Base-by-base conservation (phyloP, 2,888 invertebrate genomes). In the Hyles lineata region DNA sequence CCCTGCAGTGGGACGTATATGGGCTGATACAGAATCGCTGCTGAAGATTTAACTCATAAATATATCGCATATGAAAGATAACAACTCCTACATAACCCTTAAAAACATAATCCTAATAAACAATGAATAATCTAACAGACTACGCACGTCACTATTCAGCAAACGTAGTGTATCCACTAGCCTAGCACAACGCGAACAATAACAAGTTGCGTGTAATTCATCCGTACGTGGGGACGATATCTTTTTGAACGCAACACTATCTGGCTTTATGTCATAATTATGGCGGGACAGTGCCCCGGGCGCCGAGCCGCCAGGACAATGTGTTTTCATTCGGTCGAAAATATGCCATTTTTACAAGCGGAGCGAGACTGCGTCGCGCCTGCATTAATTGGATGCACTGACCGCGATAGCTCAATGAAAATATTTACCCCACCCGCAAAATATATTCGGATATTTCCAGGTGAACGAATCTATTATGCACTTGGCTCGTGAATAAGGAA, bases 301-400 rank as follows among this genome's bases (percentile, higher is more conserved):
- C 76, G 78, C 61, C 74, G 74, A 74, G 71, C 76, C 73, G 70
- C 70, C 63, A 74, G 76, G 77, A 82, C 82, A 82, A 86, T 87
- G 83, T 83, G 85, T 85, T 85, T 84, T 82, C 84, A 87, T 83
- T 83, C 80, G 74, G 76, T 74, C 74, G 80, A 85, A 85, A 85
- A 86, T 80, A 82, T 76, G 80, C 77, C 79, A 87, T 89, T 91
- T 90, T 91, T 89, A 87, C 84, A 87, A 85, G 84, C 84, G 83
- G 76, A 74, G 77, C 81, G 79, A 86, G 82, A 85, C 82, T 79
- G 74, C 50, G 78, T 82, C 78, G 79, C 85, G 86, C 84, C 85
- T 85, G 86, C 84, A 87, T 88, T 91, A 92, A 92, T 92, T 92
- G 92, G 90, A 91, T 88, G 90, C 90, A 87, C 85, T 88, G 89